These are phyloP conservation scores for Sclerodermus sp. DNA, from an alignment of 2,888 invertebrate species.

Conservation along the genomic window DNA sequence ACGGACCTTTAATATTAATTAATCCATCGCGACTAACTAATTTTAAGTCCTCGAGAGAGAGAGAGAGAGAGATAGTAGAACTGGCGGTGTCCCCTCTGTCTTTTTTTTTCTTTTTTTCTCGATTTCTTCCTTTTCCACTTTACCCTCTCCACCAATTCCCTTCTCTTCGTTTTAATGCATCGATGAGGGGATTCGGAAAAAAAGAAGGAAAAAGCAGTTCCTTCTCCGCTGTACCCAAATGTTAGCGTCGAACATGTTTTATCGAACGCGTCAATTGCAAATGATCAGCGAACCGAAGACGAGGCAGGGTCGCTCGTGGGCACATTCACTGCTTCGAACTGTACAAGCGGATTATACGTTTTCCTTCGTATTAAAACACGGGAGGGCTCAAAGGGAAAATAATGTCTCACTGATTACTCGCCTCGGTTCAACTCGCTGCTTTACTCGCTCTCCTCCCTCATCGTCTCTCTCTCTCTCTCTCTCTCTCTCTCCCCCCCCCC, in stretches of 20 bases:
- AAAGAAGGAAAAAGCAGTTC: no score
- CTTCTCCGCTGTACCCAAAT: no score
- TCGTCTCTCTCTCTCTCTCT: slow-evolving; percentile 10
- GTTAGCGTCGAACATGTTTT: slow-evolving; percentile 9
- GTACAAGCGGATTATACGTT: slow-evolving; percentile 47
- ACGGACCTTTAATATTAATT: no score
- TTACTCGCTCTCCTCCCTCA: slow-evolving; percentile 16
- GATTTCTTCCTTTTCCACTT: no score
- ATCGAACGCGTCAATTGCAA: slow-evolving; percentile 38
- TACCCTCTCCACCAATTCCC: no score
- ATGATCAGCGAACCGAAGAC: slow-evolving; percentile 32
- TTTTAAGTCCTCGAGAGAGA: no score
- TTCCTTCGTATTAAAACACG: slow-evolving; percentile 53
- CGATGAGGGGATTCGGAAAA: no score
- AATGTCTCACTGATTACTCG: slow-evolving; percentile 58
- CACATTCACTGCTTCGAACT: slow-evolving; percentile 22
- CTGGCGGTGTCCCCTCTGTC: no score
- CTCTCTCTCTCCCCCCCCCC: slow-evolving; percentile 9
- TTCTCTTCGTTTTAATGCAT: no score
- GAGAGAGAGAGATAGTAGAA: no score
- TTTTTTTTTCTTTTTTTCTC: no score
- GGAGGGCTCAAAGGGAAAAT: slow-evolving; percentile 54
- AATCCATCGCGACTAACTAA: no score
- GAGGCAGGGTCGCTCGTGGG: slow-evolving; percentile 15
- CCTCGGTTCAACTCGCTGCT: slow-evolving; percentile 51